Percentiles rank a stretch among this genome's conserved stretches.
These are phyloP conservation scores for Paralvinella palmiformis DNA, from an alignment of 1,140 invertebrate genomes.

Conservation along the genomic window DNA sequence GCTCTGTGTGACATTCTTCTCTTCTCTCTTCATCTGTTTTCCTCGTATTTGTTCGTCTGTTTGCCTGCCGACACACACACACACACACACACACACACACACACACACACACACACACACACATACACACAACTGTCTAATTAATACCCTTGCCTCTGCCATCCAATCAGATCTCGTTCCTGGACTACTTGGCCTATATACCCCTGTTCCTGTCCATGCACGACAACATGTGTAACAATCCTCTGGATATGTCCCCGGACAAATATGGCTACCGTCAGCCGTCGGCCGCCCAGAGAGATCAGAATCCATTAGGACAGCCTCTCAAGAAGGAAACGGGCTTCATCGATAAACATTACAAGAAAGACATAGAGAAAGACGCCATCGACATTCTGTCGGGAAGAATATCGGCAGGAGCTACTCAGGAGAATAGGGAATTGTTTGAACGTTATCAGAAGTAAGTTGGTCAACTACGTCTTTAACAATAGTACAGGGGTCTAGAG, in stretches of 20 bases:
- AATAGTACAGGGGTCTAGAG: too few relatives aligned
- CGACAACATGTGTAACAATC: conserved; percentile 44
- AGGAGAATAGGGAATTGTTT: too few relatives aligned
- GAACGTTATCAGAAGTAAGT: too few relatives aligned
- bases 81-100: too few relatives aligned
- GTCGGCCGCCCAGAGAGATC: conserved; percentile 36
- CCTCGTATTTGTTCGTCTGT: too few relatives aligned
- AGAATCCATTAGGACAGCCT: conserved; percentile 38
- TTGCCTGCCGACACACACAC: too few relatives aligned
- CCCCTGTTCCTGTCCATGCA: conserved; percentile 47
- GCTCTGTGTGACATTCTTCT: too few relatives aligned
- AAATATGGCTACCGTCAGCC: conserved; percentile 35
- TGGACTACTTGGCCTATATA: conserved; percentile 47
- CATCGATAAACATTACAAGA: neutral
- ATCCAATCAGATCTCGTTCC: conserved; percentile 40
- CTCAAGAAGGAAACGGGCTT: conserved; percentile 16
- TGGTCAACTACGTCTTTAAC: too few relatives aligned
- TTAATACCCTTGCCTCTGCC: neutral
- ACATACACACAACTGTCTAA: neutral
- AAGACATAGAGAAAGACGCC: too few relatives aligned
- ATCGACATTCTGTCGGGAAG: too few relatives aligned
- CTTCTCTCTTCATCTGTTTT: too few relatives aligned
- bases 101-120: neutral
- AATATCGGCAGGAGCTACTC: too few relatives aligned
- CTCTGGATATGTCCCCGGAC: conserved; percentile 41